These are phyloP conservation scores for Falcunculus frontatus DNA, from an alignment of 2,113 vertebrate genomes.

Conservation along the genomic window DNA sequence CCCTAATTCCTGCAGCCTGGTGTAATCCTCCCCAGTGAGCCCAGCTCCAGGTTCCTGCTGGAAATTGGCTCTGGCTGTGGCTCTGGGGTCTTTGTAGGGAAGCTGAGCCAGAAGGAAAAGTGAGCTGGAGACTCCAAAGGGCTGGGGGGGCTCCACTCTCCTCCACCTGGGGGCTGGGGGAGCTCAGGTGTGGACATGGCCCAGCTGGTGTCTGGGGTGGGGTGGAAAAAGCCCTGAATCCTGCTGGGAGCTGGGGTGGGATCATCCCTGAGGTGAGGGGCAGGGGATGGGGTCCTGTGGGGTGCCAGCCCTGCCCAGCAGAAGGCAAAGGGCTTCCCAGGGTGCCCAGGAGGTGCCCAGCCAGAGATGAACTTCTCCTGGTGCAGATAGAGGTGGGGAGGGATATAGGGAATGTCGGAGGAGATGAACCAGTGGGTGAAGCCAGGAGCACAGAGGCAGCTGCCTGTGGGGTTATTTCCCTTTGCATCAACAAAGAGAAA, in stretches of 20 bases:
- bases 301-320: not conserved
- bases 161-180: not conserved
- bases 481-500: not conserved
- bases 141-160: not conserved
- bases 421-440: not conserved
- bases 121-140: not conserved
- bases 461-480: not conserved
- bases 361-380: not conserved
- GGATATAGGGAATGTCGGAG: not conserved
- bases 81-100: slow-evolving; percentile 26
- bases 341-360: not conserved
- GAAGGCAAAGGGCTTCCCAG: not conserved
- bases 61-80: slow-evolving; percentile 49
- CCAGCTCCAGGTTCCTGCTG: slow-evolving; percentile 52
- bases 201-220: not conserved
- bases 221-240: not conserved
- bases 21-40: slow-evolving; percentile 39
- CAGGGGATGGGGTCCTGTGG: too few species aligned
- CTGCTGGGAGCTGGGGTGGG: not conserved
- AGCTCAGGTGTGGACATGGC: not conserved
- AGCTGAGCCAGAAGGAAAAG: slow-evolving; percentile 48
- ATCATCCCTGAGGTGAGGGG: fast-evolving
- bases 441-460: not conserved
- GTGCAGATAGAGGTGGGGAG: not conserved
- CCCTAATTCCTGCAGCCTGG: slow-evolving; percentile 56